These are phyloP conservation scores for Agrotis puta DNA, from an alignment of 2,888 invertebrate genomes.

Conservation along the genomic window DNA sequence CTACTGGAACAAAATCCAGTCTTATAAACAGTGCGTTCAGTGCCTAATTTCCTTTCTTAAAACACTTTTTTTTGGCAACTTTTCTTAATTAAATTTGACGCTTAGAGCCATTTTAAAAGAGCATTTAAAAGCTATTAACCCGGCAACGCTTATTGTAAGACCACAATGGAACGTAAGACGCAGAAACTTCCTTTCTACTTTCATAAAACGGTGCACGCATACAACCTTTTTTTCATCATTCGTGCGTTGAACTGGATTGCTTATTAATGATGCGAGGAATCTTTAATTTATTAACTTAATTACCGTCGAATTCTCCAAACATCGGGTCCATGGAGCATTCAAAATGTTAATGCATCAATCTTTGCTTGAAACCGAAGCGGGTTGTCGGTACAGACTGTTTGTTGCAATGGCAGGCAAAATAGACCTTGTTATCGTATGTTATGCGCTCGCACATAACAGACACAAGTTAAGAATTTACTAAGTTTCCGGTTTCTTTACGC, in stretches of 20 bases:
- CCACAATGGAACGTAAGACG: conserved; percentile 36
- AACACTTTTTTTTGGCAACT: neutral
- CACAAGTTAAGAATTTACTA: too few species aligned
- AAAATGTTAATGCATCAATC: neutral
- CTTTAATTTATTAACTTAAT: neutral
- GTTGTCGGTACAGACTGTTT: too few species aligned
- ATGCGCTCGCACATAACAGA: too few species aligned
- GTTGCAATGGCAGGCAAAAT: too few species aligned
- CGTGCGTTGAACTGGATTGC: conserved; percentile 5
- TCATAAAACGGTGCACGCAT: conserved; percentile 26
- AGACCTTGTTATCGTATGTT: too few species aligned
- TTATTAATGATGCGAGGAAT: conserved; percentile 14
- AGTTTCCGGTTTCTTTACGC: too few species aligned
- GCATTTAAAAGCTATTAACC: conserved; percentile 27
- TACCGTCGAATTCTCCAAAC: neutral
- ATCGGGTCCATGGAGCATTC: neutral
- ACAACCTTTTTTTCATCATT: neutral
- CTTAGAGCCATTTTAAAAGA: conserved; percentile 21
- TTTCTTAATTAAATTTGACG: neutral
- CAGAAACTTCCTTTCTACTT: conserved; percentile 34
- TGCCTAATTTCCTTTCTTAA: neutral
- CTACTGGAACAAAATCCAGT: neutral
- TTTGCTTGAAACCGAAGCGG: too few species aligned
- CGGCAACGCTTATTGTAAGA: conserved; percentile 16
- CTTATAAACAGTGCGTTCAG: neutral